These are phyloP conservation scores for Drosophila hamatofila DNA, from an alignment of 2,888 invertebrate species.

Conservation along the genomic window DNA sequence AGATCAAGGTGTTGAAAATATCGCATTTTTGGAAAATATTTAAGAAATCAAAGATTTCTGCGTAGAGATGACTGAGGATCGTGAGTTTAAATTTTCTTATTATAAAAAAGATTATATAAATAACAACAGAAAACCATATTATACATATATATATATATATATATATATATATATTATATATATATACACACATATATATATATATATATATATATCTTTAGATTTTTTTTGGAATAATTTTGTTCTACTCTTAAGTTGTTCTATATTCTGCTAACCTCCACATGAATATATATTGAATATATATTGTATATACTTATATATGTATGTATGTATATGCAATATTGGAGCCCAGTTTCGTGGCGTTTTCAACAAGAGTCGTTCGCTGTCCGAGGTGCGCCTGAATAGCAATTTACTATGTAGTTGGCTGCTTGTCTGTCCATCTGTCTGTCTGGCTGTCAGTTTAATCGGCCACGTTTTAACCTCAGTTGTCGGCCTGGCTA, in stretches of 20 bases:
- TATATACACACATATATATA: too few species aligned
- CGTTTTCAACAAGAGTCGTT: background rate
- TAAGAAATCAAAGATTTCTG: too few species aligned
- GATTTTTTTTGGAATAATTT: too few species aligned
- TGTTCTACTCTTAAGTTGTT: background rate
- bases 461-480: conserved; percentile 81
- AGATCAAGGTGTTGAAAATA: too few species aligned
- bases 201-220: too few species aligned
- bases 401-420: conserved; percentile 26
- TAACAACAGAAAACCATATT: too few species aligned
- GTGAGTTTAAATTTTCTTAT: background rate
- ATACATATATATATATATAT: too few species aligned
- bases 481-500: conserved; percentile 75
- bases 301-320: background rate
- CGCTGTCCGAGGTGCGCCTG: background rate
- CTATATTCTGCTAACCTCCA: background rate
- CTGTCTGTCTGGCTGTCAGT: conserved; percentile 59
- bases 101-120: too few species aligned
- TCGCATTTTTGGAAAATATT: too few species aligned
- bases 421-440: background rate
- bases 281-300: background rate
- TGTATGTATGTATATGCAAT: background rate
- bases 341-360: background rate
- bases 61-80: too few species aligned
- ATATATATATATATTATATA: too few species aligned